Conservation (phyloP, 2,113 vertebrate genomes). For the Phasianus colchicus region DNA sequence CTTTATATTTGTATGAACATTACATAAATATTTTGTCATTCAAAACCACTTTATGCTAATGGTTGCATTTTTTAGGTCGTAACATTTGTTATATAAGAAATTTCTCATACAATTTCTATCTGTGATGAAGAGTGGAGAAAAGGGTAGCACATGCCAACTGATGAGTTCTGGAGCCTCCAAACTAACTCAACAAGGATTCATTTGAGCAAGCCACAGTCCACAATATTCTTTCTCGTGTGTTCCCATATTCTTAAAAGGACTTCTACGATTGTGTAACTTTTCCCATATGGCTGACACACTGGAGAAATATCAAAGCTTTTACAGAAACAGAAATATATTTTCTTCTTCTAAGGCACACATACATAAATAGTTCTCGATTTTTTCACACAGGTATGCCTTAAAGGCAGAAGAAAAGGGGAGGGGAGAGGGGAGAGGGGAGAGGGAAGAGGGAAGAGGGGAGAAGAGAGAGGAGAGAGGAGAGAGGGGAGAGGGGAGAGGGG, state of each 20-base stretch:
- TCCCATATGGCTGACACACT: not conserved
- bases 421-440: too few species aligned
- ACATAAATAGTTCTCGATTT: not conserved
- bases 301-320: not conserved
- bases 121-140: not conserved
- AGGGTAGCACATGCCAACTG: not conserved
- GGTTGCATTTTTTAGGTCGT: not conserved
- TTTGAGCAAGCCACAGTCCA: not conserved
- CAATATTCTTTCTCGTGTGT: not conserved
- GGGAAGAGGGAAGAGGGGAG: too few species aligned
- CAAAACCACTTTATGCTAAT: not conserved
- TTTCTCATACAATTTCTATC: fast-evolving
- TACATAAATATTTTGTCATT: not conserved
- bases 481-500: not conserved
- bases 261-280: not conserved
- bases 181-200: not conserved
- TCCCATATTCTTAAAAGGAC: not conserved
- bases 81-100: not conserved
- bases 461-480: too few species aligned
- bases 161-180: not conserved
- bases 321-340: not conserved
- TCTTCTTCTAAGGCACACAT: not conserved
- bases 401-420: not conserved
- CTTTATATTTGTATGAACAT: not conserved
- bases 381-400: not conserved